Percentiles rank a stretch among this genome's conserved stretches.
phyloP scores from a whole-genome alignment of 2,797 vertebrate species.

The Enteromius anoplus region DNA sequence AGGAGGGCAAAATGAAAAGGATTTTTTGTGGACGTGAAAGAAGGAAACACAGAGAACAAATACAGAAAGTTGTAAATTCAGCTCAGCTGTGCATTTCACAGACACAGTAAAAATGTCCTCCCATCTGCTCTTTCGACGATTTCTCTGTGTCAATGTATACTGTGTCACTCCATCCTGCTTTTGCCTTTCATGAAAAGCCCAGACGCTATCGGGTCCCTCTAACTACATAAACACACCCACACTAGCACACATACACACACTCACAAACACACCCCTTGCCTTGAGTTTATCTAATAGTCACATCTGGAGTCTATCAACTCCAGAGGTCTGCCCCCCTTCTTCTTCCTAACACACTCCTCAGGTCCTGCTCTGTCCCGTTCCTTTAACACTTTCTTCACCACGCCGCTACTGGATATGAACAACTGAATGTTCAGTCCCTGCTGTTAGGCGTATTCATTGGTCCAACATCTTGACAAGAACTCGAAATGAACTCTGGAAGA shows the following conservation, averaged over 20 bases:
- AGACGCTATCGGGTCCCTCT: slow-evolving; percentile 76
- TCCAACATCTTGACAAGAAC: slow-evolving; percentile 17
- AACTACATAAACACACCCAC: slow-evolving; percentile 83
- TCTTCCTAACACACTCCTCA: slow-evolving; percentile 58
- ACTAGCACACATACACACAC: slow-evolving; percentile 74
- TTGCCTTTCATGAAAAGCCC: slow-evolving; percentile 77
- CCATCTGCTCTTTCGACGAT: neutral
- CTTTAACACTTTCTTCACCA: slow-evolving; percentile 83
- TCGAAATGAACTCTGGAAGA: slow-evolving; percentile 21
- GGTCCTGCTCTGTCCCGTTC: slow-evolving; percentile 75
- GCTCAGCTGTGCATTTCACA: slow-evolving; percentile 44
- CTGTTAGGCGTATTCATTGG: slow-evolving; percentile 8
- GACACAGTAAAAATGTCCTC: slow-evolving; percentile 26
- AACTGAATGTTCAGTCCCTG: slow-evolving; percentile 18
- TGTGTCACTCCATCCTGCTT: slow-evolving; percentile 61
- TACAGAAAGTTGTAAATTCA: slow-evolving; percentile 21
- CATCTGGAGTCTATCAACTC: slow-evolving; percentile 87
- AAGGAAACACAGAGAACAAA: slow-evolving; percentile 63
- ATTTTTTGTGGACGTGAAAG: slow-evolving; percentile 70
- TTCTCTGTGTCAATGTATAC: slow-evolving; percentile 7
- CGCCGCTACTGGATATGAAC: slow-evolving; percentile 68
- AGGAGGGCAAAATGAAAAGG: slow-evolving; percentile 56
- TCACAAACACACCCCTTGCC: slow-evolving; percentile 78
- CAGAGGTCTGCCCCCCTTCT: slow-evolving; percentile 63
- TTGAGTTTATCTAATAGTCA: slow-evolving; percentile 86